These are phyloP conservation scores for Chiloscyllium punctatum DNA, from an alignment of 2,797 vertebrate species.

Conservation along the genomic window DNA sequence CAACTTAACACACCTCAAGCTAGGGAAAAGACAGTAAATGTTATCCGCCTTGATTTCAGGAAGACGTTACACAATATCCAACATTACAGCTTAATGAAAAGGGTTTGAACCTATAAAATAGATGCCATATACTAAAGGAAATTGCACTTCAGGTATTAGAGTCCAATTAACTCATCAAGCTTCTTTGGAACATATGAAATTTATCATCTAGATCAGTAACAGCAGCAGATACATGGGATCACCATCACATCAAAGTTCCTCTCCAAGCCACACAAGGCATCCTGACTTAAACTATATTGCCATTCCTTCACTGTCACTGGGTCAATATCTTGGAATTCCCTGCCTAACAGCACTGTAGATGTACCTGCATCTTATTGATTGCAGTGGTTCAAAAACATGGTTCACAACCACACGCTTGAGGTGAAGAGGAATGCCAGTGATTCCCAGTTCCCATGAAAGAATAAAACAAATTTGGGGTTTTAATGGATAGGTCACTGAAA, in stretches of 20 bases:
- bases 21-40: not conserved
- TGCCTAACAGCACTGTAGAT: not conserved
- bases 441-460: not conserved
- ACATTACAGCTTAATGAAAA: not conserved
- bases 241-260: no score
- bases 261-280: no score
- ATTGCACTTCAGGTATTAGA: not conserved
- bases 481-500: not conserved
- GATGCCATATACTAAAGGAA: not conserved
- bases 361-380: not conserved
- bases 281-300: no score
- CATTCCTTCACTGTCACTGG: not conserved
- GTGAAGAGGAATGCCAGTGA: not conserved
- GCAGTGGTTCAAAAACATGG: not conserved
- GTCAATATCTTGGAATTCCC: not conserved
- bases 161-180: not conserved
- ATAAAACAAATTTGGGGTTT: not conserved
- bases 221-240: not conserved
- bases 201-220: not conserved
- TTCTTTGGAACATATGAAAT: not conserved
- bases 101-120: not conserved
- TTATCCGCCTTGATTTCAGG: not conserved
- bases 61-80: not conserved
- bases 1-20: not conserved
- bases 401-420: not conserved